Evolutionary conservation across 1,140 invertebrate species (phyloP), one percentile per base, ranked within the genome.

Genomic region (Listronotus bonariensis): DNA sequence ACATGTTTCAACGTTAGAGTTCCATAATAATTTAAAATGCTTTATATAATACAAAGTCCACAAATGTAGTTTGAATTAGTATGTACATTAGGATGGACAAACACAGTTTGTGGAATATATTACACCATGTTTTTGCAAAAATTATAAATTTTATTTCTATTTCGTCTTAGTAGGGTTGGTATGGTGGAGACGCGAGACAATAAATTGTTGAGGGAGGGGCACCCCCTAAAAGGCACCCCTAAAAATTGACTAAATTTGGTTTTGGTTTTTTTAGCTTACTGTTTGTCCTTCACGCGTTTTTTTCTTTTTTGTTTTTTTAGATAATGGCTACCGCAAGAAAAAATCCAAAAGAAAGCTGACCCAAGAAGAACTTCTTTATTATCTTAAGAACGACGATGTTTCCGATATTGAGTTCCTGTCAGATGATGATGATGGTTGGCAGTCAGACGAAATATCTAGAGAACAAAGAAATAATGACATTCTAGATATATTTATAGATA

Each of bases 381-480:
- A 40, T 40, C 38, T 40, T 40, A 7, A 40, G 7, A 40, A 40
- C 38, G 1, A 40, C 38, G 1, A 40, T 40, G n/a, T 40, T 40
- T 40, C 38, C 3, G 7, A 40, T 40, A 40, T 40, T 3, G 38
- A 40, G 10, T 40, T 40, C 7, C 2, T 40, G 38, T 40, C 38
- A 40, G 38, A 40, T 40, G 38, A 40, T 7, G 38, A 40, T 40
- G 38, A 40, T 40, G 2, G 7, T 40, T 2, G n/a, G n/a, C n/a
- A 40, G 38, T 40, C n/a, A 40, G 38, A 40, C 38, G 38, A 40
- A 40, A 40, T 40, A 2, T 40, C 10, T 40, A 40, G 38, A 40
- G 38, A 40, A 40, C 38, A 40, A 40, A 40, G n/a, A 40, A 40
- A 40, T 40, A 40, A 40, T 40, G 38, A 40, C 38, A 40, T 12